Conservation (phyloP, 2,113 vertebrate species). For the Lagopus leucura region DNA sequence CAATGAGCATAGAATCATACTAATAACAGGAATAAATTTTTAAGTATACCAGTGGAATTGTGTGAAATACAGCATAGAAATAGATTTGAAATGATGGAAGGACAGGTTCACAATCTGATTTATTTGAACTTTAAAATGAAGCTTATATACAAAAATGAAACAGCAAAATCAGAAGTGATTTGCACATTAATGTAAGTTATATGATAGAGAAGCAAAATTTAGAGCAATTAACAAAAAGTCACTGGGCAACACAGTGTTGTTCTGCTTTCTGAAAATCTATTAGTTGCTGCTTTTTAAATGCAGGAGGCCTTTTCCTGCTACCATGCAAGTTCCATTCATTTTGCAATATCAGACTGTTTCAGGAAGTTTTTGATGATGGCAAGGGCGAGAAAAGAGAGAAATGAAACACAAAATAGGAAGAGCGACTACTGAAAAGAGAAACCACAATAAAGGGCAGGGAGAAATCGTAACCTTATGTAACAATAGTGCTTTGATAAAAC, state of each 20-base stretch:
- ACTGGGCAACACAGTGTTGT: not conserved
- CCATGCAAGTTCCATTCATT: not conserved
- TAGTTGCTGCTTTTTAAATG: not conserved
- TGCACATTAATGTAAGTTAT: not conserved
- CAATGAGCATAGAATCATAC: not conserved
- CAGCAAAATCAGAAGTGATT: not conserved
- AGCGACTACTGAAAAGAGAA: not conserved
- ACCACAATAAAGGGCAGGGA: not conserved
- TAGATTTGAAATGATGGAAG: not conserved
- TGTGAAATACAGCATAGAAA: not conserved
- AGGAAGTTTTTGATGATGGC: not conserved
- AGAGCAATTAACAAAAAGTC: not conserved
- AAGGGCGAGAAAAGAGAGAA: not conserved
- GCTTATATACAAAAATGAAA: not conserved
- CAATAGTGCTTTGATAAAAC: not conserved
- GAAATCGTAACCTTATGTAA: not conserved
- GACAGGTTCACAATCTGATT: not conserved
- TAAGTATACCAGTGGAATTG: not conserved
- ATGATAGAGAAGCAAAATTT: not conserved
- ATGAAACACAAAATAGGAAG: not conserved
- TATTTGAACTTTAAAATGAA: not conserved
- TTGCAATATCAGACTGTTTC: not conserved
- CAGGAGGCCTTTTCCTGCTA: not conserved
- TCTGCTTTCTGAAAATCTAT: not conserved
- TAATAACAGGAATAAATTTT: not conserved